These are phyloP conservation scores for Tenualosa ilisha DNA, from an alignment of 2,797 vertebrate species.

Conservation along the genomic window DNA sequence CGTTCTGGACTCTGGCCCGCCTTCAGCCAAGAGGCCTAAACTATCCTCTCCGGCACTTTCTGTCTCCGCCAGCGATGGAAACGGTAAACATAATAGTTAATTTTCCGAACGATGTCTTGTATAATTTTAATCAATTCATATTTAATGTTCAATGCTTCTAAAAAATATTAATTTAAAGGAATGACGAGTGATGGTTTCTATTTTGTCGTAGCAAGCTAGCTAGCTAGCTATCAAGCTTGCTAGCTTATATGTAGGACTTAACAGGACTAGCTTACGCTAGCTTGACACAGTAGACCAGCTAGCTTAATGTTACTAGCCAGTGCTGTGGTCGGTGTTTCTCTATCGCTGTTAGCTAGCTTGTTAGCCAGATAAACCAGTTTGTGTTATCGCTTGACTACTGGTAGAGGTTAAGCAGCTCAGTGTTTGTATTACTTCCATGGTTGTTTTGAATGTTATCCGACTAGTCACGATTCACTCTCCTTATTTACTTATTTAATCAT, in stretches of 20 bases:
- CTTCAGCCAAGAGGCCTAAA: slow-evolving; percentile 99
- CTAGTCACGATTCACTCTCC: background rate
- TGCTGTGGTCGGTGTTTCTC: slow-evolving; percentile 23
- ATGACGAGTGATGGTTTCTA: slow-evolving; percentile 62
- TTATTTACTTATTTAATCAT: background rate
- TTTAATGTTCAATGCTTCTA: slow-evolving; percentile 34
- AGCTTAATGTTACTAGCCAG: slow-evolving; percentile 17
- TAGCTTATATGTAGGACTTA: slow-evolving; percentile 50
- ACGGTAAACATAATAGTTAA: slow-evolving; percentile 79
- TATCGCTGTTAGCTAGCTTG: slow-evolving; percentile 32
- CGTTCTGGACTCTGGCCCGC: slow-evolving; percentile 97
- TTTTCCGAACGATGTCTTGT: slow-evolving; percentile 26
- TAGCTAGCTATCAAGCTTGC: slow-evolving; percentile 28
- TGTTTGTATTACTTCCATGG: slow-evolving; percentile 16
- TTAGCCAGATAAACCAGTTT: slow-evolving; percentile 28
- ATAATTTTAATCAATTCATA: slow-evolving; percentile 39
- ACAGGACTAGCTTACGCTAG: slow-evolving; percentile 48
- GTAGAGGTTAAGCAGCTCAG: background rate
- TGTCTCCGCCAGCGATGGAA: slow-evolving; percentile 95
- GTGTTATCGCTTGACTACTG: background rate
- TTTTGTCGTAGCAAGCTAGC: slow-evolving; percentile 65
- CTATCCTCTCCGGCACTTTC: slow-evolving; percentile 97
- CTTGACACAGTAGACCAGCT: slow-evolving; percentile 51
- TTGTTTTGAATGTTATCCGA: background rate
- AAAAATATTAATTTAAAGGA: slow-evolving; percentile 29